These are phyloP conservation scores for Salticus scenicus DNA, from an alignment of 2,888 invertebrate genomes.

Conservation along the genomic window DNA sequence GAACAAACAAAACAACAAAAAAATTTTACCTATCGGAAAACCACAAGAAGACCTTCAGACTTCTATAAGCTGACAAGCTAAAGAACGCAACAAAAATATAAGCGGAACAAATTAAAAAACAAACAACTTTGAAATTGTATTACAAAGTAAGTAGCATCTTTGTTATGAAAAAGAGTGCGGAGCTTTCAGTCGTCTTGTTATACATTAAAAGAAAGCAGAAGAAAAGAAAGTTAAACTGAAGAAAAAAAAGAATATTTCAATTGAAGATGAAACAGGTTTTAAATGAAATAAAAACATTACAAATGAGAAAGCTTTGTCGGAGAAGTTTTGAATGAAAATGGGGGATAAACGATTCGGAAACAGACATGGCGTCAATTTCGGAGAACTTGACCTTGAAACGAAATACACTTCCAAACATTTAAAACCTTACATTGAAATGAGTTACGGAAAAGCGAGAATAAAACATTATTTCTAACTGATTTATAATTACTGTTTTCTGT, in stretches of 20 bases:
- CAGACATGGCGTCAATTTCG: conserved; percentile 38
- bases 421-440: too few species aligned
- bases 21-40: too few species aligned
- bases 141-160: too few species aligned
- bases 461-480: too few species aligned
- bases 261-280: conserved; percentile 54
- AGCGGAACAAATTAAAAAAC: neutral
- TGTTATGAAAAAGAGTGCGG: too few species aligned
- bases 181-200: neutral
- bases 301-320: neutral
- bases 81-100: neutral
- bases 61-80: neutral
- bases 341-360: neutral
- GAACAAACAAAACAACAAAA: neutral
- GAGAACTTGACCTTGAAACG: neutral
- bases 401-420: too few species aligned
- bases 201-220: neutral
- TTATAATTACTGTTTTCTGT: too few species aligned
- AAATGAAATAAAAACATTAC: conserved; percentile 30
- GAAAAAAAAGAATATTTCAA: conserved; percentile 30
- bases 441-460: too few species aligned
- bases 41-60: neutral
- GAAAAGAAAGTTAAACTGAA: neutral
- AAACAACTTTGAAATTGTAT: neutral
- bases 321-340: conserved; percentile 41